Base-by-base conservation (phyloP, 2,113 vertebrate genomes). In the Barnardius zonarius region DNA sequence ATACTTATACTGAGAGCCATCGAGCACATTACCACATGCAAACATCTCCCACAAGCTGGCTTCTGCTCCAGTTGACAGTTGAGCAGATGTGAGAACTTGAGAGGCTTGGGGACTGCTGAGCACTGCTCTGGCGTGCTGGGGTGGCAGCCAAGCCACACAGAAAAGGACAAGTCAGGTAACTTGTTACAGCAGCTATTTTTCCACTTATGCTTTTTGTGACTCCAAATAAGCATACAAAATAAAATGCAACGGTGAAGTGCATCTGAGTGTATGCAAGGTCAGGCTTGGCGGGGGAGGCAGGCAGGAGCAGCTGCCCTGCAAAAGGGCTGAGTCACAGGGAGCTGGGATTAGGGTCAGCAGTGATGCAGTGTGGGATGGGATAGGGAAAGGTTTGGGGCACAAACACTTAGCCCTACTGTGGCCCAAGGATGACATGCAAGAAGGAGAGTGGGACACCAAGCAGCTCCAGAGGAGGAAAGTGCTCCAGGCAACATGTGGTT, bases 111-210 rank as follows among this genome's bases (percentile, higher is more conserved):
- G 67, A 17, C 70, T 14, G 67, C 66, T 3, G 74, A 90, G 87
- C 48, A 1, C 49, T 39, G 74, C 82, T 63, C 61, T 2, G 1
- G 55, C 0, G 5, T 37, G 51, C 66, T 39, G 78, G 79, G 86
- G 52, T 19, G 7, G 80, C 76, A 57, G 86, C 95, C 92, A 88
- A 95, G 76, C 73, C 73, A 14, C 73, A 11, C 25, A 9, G 55
- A 44, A 78, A 64, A 93, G 92, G 86, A 96, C 94, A 70, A 84
- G 63, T 69, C 96, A 96, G 93, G 84, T 93, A 96, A 91, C 78
- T 72, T 15, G 48, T 86, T 64, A n/a, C 61, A 86, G 83, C 61
- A 89, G 83, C 74, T 63, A 3, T 37, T 92, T 93, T 84, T 81
- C 61, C 18, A 2, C 86, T 92, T 63, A 17, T 1, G 46, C 61